Conservation (phyloP, 2,797 vertebrate species). For the Labroides dimidiatus region DNA sequence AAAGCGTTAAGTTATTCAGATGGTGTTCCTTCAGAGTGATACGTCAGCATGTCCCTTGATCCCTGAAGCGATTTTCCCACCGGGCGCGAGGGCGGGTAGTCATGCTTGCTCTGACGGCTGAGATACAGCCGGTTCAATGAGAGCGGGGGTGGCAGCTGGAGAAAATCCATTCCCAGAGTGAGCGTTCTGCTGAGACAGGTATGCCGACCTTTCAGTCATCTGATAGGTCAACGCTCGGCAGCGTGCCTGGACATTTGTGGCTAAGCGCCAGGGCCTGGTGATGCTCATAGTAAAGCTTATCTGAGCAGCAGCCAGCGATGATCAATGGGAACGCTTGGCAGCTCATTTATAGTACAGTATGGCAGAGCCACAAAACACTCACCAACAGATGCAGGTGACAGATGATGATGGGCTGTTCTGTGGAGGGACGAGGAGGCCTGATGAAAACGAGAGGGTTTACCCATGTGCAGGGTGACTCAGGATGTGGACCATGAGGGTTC, state of each 20-base stretch:
- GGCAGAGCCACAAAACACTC: slow-evolving; percentile 62
- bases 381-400: slow-evolving; percentile 67
- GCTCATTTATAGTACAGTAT: slow-evolving; percentile 70
- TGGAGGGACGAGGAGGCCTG: slow-evolving; percentile 33
- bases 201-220: slow-evolving; percentile 82
- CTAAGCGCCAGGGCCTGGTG: slow-evolving; percentile 66
- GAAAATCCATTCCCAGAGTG: slow-evolving; percentile 84
- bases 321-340: slow-evolving; percentile 80
- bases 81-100: slow-evolving; percentile 68
- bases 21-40: slow-evolving; percentile 69
- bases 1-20: slow-evolving; percentile 74
- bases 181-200: slow-evolving; percentile 84
- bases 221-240: slow-evolving; percentile 80
- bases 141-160: slow-evolving; percentile 75
- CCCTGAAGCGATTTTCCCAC: slow-evolving; percentile 72
- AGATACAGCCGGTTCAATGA: slow-evolving; percentile 76
- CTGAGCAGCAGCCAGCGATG: slow-evolving; percentile 75
- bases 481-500: not conserved
- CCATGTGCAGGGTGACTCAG: slow-evolving; percentile 19
- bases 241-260: slow-evolving; percentile 74
- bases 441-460: slow-evolving; percentile 28
- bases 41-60: slow-evolving; percentile 82
- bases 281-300: slow-evolving; percentile 78
- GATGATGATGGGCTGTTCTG: slow-evolving; percentile 50
- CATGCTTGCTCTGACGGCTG: slow-evolving; percentile 66